Base-by-base conservation (phyloP, 23 tunicate species). In the Styela clava region DNA sequence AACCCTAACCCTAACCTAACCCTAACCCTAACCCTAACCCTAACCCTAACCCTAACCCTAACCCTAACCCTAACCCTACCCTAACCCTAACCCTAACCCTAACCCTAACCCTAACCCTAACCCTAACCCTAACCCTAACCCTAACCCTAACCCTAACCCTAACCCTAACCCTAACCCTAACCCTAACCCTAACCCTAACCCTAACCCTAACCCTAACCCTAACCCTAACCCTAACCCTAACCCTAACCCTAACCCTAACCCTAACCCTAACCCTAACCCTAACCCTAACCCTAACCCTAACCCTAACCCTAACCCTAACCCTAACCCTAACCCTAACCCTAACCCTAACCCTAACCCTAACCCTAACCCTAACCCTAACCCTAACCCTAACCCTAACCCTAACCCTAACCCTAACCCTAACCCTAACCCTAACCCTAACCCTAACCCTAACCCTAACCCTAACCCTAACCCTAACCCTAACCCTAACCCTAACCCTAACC, bases 101-200 rank as follows among this genome's bases (percentile, higher is more conserved):
- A 72, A 79, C 83, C 84, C 84, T 70, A 72, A 79, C 83, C 84
- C 84, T 29, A 19, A 79, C 33, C 84, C 84, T 29, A 72, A 67
- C 33, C 78, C 84, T 33, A 28, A 77, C 83, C 84, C 84, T 72
- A 79, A 79, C 83, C 84, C 84, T 70, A 7, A 79, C 29, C 84
- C 84, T 24, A 7, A 79, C 29, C 84, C 84, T 70, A 72, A 79
- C 83, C 84, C 84, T 70, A 72, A 79, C 83, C 84, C 84, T 70
- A 72, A 79, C 83, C 84, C 84, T 70, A 72, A 79, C 83, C 84
- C 78, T 70, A 72, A 79, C 83, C 84, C 84, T 70, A 72, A 79
- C 83, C 84, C 84, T 70, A 72, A 79, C 83, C 84, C 84, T 70
- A 72, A 79, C 83, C 84, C 84, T 70, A 72, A 79, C 83, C 84